These are phyloP conservation scores for Hermetia illucens DNA, from an alignment of 1,140 invertebrate genomes.

Conservation along the genomic window DNA sequence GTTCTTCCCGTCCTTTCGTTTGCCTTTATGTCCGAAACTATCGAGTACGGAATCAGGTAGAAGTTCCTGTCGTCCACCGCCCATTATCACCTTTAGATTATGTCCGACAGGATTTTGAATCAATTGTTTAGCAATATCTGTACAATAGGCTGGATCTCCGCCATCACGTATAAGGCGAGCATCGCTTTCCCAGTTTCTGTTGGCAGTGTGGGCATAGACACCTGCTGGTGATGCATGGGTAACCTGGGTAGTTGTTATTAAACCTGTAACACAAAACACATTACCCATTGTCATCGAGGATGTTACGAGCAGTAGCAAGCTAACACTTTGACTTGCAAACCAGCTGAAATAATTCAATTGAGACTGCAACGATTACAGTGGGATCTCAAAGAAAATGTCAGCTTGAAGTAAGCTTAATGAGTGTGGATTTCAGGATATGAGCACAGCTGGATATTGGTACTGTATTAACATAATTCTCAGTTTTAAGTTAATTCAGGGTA, in stretches of 20 bases:
- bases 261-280: too few relatives aligned
- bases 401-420: too few relatives aligned
- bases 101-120: slow-evolving; percentile 40
- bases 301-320: too few relatives aligned
- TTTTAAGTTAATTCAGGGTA: too few relatives aligned
- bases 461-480: slow-evolving; percentile 49
- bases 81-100: slow-evolving; percentile 42
- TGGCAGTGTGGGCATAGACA: slow-evolving; percentile 51
- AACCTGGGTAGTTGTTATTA: slow-evolving; percentile 58
- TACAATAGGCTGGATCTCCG: slow-evolving; percentile 22
- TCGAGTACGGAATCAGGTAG: slow-evolving; percentile 30
- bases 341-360: too few relatives aligned
- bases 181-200: slow-evolving; percentile 60
- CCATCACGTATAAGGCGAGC: slow-evolving; percentile 31
- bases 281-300: too few relatives aligned
- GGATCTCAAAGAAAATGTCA: too few relatives aligned
- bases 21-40: slow-evolving; percentile 33
- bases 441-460: too few relatives aligned
- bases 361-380: too few relatives aligned
- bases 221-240: slow-evolving; percentile 60
- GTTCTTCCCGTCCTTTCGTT: slow-evolving; percentile 29
- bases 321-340: slow-evolving; percentile 51
- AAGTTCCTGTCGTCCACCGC: slow-evolving; percentile 48
- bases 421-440: too few relatives aligned
- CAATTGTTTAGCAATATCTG: slow-evolving; percentile 40